Base-by-base conservation (phyloP, 1,140 invertebrate genomes). In the Ylistrum balloti region DNA sequence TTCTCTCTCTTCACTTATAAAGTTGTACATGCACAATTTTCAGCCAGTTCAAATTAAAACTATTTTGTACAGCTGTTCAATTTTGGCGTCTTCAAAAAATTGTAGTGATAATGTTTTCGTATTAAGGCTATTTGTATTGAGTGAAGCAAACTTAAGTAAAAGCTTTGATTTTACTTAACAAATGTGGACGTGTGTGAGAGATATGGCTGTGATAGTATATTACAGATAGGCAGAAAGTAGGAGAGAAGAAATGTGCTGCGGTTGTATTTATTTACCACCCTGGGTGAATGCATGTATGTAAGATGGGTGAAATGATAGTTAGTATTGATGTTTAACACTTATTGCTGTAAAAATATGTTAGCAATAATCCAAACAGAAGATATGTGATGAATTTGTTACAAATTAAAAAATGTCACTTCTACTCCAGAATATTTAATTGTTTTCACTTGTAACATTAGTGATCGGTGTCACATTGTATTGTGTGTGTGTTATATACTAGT, bases 291-390 rank as follows among this genome's bases (percentile, higher is more conserved):
- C 5, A 5, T 38, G 35, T 38, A 17, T 45, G 41, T 17, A 17
- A 9, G 41, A 45, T 38, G 17, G 35, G 5, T 38, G 41, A 9
- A 9, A 45, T 13, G 41, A 45, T 9, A 45, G 1, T 13, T 1
- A 45, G 41, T 45, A 45, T 9, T 13, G 35, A 13, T 38, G 35
- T 7, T 45, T 74, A 7, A 74, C 41, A 45, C 56, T 74, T 74
- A 74, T 74, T 74, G 56, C 56, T 74, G 56, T 74, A 74, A 74
- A 74, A 17, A 0, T n/a, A n/a, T 74, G n/a, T 74, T 74, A 74
- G 56, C 56, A 74, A 74, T 74, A 74, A 74, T 74, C 56, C n/a
- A 38, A 38, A 38, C 35, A 74, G 56, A 74, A n/a, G n/a, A 28
- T 9, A 74, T 74, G 56, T 74, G 56, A 28, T 74, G 56, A 11